Conservation (phyloP, 2,797 vertebrate genomes). For the Catharus ustulatus region DNA sequence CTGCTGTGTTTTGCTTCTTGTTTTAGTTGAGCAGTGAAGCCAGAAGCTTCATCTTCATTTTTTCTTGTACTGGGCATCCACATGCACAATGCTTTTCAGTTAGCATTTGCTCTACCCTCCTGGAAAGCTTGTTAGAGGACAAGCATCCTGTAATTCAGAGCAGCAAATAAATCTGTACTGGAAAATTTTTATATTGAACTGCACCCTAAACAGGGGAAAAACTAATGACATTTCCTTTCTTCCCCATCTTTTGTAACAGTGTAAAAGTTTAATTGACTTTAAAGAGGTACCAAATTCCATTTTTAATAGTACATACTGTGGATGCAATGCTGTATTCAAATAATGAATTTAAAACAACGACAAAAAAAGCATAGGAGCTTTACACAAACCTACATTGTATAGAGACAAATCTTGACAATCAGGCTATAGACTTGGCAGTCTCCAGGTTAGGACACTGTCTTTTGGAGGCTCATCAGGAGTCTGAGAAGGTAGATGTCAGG, state of each 20-base stretch:
- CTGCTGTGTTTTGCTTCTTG: not conserved
- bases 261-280: not conserved
- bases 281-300: not conserved
- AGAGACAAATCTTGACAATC: not conserved
- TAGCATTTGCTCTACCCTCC: not conserved
- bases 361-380: not conserved
- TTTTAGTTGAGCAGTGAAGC: not conserved
- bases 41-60: not conserved
- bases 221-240: not conserved
- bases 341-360: not conserved
- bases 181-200: not conserved
- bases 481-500: not conserved
- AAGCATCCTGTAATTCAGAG: not conserved
- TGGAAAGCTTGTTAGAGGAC: not conserved
- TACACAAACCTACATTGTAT: not conserved
- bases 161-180: not conserved
- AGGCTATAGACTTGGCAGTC: not conserved
- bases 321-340: not conserved
- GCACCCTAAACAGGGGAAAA: not conserved
- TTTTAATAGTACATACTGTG: not conserved
- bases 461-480: not conserved
- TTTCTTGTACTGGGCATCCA: not conserved
- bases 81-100: not conserved
- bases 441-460: not conserved
- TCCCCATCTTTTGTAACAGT: not conserved